phyloP scores from a whole-genome alignment of 2,888 invertebrate genomes.

The Drosophila limbata region DNA sequence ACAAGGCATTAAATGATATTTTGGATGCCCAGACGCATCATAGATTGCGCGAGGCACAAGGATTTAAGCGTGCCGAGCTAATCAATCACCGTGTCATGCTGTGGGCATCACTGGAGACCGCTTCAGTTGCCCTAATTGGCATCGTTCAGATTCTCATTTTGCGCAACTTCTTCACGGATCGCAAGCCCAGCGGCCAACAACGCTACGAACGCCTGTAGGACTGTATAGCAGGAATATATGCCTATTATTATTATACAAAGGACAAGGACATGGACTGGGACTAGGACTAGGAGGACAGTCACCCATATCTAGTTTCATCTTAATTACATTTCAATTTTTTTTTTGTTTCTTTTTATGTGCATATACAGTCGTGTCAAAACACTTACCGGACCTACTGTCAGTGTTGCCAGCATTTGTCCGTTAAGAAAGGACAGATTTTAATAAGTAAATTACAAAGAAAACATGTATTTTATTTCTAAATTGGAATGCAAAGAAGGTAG shows the following conservation, averaged over 20 bases:
- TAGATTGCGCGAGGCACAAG: conserved; percentile 96
- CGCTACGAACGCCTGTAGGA: conserved; percentile 81
- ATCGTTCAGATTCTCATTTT: conserved; percentile 96
- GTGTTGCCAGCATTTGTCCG: too few relatives aligned
- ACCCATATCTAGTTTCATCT: conserved; percentile 36
- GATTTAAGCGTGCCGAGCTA: conserved; percentile 97
- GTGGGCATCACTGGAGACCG: conserved; percentile 96
- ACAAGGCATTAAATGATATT: conserved; percentile 94
- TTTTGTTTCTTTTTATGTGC: not conserved
- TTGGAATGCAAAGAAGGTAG: too few relatives aligned
- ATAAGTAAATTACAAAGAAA: too few relatives aligned
- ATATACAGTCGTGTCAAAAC: not conserved
- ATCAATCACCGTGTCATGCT: conserved; percentile 96
- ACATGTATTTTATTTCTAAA: too few relatives aligned
- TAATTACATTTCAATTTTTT: conserved; percentile 35
- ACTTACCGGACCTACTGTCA: not conserved
- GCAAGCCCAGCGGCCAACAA: conserved; percentile 86
- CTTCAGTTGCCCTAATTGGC: conserved; percentile 93
- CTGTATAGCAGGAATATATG: not conserved
- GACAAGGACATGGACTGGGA: not conserved
- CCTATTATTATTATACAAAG: not conserved
- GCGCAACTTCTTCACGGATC: conserved; percentile 95
- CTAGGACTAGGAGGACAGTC: not conserved
- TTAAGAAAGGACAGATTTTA: too few relatives aligned
- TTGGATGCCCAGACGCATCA: conserved; percentile 99